Evolutionary conservation across 1,140 invertebrate genomes (phyloP), one percentile per base, ranked within the genome.

Genomic region (Anastrepha ludens): DNA sequence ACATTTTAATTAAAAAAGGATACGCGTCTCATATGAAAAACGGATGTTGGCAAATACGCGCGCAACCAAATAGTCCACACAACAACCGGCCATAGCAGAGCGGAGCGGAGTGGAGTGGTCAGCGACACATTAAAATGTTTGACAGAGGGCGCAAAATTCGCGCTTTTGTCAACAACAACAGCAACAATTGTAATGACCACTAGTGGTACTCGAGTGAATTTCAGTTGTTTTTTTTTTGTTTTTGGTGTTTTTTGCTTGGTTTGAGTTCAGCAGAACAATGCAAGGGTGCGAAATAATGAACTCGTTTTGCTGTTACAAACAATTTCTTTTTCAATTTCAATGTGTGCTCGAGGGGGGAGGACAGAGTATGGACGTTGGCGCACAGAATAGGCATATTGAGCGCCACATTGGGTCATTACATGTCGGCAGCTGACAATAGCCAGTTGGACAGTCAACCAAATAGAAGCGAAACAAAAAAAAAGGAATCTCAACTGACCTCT

Each of bases 1-100:
- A 93, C 91, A 92, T 93, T 93, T 93, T 93, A 93, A 93, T 93
- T 93, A 93, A 93, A 93, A 93, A 93, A 93, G 92, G 92, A 92
- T 92, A 90, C 91, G 91, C 88, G 86, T 88, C 88, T 88, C 88
- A 87, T 85, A 65, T 62, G 62, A 47, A 81, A 65, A 85, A 87
- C 85, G 85, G 85, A 59, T 86, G 85, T 62, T 86, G 29, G 85
- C 85, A 86, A 86, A 86, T 86, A 86, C 85, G 55, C 59, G 55
- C 20, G 85, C 41, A 62, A 44, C 85, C 20, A 41, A 62, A 81
- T n/a, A 55, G 74, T 50, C 47, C 58, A 81, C 44, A 74, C 44
- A 74, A 29, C 60, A 62, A 81, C 44, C 11, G 74, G 47, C 15
- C 47, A 39, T 11, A n/a, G 17, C 20, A 65, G 29, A 29, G 3